Evolutionary conservation across 2,113 vertebrate genomes (phyloP).

Genomic region (Nyctibius bracteatus): DNA sequence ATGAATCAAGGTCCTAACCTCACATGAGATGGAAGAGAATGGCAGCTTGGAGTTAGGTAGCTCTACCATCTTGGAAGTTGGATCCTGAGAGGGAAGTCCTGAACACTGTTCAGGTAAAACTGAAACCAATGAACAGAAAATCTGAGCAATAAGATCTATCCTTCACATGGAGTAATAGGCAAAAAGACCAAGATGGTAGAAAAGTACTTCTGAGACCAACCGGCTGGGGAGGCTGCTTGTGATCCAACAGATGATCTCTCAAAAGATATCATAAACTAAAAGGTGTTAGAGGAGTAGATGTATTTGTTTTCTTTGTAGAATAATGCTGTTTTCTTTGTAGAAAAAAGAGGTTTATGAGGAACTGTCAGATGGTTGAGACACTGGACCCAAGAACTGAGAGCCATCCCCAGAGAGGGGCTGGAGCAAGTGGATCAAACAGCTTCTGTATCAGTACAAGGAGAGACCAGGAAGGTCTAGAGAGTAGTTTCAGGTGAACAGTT

Average conservation of each 20-base stretch:
- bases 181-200: not conserved
- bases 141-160: not conserved
- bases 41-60: not conserved
- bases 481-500: not conserved
- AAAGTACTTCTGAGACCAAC: not conserved
- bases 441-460: not conserved
- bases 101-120: not conserved
- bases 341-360: not conserved
- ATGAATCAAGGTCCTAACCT: not conserved
- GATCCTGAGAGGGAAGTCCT: not conserved
- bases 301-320: not conserved
- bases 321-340: not conserved
- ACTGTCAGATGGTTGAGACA: not conserved
- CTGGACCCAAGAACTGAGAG: not conserved
- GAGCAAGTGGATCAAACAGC: not conserved
- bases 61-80: not conserved
- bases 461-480: not conserved
- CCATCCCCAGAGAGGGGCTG: not conserved
- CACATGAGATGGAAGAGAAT: not conserved
- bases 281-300: not conserved
- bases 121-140: not conserved
- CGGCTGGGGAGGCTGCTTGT: not conserved
- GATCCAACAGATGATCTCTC: not conserved
- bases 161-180: not conserved
- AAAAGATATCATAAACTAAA: not conserved